Evolutionary conservation across 2,888 invertebrate genomes (phyloP).

Genomic region (Pristionchus arcanus): DNA sequence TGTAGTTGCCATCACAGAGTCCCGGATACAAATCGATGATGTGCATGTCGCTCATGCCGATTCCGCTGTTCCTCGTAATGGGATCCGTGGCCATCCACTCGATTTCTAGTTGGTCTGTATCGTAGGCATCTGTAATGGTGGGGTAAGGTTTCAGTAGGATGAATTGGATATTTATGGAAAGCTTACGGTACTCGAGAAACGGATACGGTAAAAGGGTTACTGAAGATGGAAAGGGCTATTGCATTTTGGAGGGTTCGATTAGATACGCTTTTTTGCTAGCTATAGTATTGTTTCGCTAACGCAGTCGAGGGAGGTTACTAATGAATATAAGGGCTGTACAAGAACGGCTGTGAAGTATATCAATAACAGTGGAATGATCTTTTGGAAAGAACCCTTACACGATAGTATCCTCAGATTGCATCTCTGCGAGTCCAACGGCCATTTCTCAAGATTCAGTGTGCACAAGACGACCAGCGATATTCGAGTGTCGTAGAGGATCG

Average conservation of each 20-base stretch:
- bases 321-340: no score
- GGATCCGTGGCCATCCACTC: conserved; percentile 74
- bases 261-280: no score
- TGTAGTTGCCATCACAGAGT: conserved; percentile 77
- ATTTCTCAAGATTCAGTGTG: conserved; percentile 77
- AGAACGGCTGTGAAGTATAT: no score
- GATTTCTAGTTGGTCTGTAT: conserved; percentile 75
- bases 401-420: conserved; percentile 78
- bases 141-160: no score
- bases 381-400: no score
- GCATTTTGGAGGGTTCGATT: no score
- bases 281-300: no score
- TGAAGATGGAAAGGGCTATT: no score
- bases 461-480: conserved; percentile 76
- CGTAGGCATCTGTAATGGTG: conserved; percentile 80
- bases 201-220: no score
- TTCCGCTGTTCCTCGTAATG: conserved; percentile 77
- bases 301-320: no score
- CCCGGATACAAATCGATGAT: conserved; percentile 75
- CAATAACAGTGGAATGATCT: no score
- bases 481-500: conserved; percentile 76
- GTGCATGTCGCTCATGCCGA: conserved; percentile 79
- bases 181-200: no score
- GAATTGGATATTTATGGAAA: conserved; percentile 22
- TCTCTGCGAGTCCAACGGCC: conserved; percentile 77